Conservation (phyloP, 2,797 vertebrate species). For the Paguma larvata region DNA sequence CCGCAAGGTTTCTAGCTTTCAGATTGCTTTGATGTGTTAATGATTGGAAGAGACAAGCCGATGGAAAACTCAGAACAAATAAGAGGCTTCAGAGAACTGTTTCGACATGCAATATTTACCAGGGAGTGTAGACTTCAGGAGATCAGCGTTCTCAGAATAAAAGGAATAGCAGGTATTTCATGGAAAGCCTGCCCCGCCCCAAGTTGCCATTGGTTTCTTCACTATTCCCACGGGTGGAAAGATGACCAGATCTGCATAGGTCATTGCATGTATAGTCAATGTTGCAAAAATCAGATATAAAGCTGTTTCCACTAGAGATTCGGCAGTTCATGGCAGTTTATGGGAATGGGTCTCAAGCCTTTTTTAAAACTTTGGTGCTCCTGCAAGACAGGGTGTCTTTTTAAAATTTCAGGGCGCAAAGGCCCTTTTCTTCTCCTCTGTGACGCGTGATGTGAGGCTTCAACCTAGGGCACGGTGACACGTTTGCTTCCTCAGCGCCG, state of each 20-base stretch:
- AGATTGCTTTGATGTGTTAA: conserved; percentile 28
- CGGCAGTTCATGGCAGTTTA: not conserved
- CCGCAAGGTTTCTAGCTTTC: not conserved
- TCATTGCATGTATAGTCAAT: accelerated
- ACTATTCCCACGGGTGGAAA: not conserved
- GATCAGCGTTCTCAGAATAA: not conserved
- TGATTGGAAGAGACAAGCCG: not conserved
- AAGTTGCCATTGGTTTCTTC: not conserved
- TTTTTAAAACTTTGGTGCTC: not conserved
- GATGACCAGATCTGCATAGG: not conserved
- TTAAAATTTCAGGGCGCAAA: not conserved
- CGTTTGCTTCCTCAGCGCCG: not conserved
- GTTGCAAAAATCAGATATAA: not conserved
- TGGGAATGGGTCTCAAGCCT: not conserved
- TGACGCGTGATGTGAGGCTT: not conserved
- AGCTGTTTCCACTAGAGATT: not conserved
- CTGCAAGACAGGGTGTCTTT: not conserved
- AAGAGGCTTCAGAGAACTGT: not conserved
- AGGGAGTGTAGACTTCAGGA: not conserved
- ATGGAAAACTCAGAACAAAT: conserved; percentile 5
- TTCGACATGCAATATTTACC: not conserved
- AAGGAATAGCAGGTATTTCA: not conserved
- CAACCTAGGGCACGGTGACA: not conserved
- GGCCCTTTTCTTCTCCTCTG: not conserved
- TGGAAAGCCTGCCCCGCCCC: not conserved